Base-by-base conservation (phyloP, 2,113 vertebrate genomes). In the Rhinolophus sinicus region DNA sequence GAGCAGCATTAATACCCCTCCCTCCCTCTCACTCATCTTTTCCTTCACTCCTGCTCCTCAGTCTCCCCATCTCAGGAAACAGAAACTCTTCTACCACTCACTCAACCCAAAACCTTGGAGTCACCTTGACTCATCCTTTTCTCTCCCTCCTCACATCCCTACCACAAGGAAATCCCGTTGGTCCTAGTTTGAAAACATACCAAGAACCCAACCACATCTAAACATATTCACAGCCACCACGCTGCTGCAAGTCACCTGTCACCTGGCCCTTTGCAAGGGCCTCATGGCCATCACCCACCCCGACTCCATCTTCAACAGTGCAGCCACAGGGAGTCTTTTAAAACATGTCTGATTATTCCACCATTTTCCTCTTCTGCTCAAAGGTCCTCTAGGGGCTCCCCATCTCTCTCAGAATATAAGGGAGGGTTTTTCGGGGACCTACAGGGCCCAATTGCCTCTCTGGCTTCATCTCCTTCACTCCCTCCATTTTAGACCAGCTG, bases 1-100 rank as follows among this genome's bases (percentile, higher is more conserved):
- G 28, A 40, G 3, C 77, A 28, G 16, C 16, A 69, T 4, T 3
- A 4, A 54, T 22, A 16, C 6, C n/a, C 24, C 7, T 52, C 30
- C 54, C 3, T 26, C 77, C 2, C n/a, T 28, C 21, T 26, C 2
- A 2, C 5, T 26, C 10, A 2, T 1, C 19, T 33, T 30, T 35
- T 21, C 30, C 30, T 1, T 76, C 54, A 8, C 67, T n/a, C 18
- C 72, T 22, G 33, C 15, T 16, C 24, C 15, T 47, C 26, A 7
- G 28, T n/a, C 35, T 52, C 47, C 52, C 38, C 58, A 13, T 9
- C 47, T 56, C 86, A 58, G 60, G 24, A 9, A 67, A 56, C 47
- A 58, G 47, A 35, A 47, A 5, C 19, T 47, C 84, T 12, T 28
- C 60, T 16, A 44, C 16, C 47, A 6, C 24, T 12, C 77, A 13